These are phyloP conservation scores for Ailurus styani DNA, from an alignment of 2,113 vertebrate genomes.

Conservation along the genomic window DNA sequence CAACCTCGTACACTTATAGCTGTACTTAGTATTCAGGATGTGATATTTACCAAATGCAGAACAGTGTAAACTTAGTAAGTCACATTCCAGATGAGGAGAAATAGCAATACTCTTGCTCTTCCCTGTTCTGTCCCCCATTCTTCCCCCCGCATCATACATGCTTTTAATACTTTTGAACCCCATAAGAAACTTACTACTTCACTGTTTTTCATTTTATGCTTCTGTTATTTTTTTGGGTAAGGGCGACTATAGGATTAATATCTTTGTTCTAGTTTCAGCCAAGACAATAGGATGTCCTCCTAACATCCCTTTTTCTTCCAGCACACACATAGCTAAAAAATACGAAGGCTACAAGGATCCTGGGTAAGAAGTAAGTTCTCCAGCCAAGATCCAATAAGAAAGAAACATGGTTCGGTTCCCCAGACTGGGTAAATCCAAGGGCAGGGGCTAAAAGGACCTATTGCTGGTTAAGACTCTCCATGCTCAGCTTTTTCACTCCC, in stretches of 20 bases:
- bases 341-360: neutral
- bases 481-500: neutral
- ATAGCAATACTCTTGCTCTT: neutral
- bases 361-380: neutral
- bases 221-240: neutral
- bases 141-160: neutral
- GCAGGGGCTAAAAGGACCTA: neutral
- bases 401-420: neutral
- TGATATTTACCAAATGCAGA: slow-evolving; percentile 17
- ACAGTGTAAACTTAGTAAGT: neutral
- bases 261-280: neutral
- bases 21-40: slow-evolving; percentile 27
- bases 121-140: neutral
- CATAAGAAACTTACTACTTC: neutral
- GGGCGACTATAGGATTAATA: neutral
- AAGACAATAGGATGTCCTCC: neutral
- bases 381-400: neutral
- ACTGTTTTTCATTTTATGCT: neutral
- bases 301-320: neutral
- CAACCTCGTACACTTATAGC: neutral
- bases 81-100: slow-evolving; percentile 50
- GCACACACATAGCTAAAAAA: neutral
- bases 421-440: neutral
- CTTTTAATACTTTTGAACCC: neutral
- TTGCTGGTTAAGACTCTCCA: neutral